A percentile compares a stretch with the other conserved stretches of the same genome.
These are phyloP conservation scores for Argya squamiceps DNA, from an alignment of 2,797 vertebrate species.

Conservation along the genomic window DNA sequence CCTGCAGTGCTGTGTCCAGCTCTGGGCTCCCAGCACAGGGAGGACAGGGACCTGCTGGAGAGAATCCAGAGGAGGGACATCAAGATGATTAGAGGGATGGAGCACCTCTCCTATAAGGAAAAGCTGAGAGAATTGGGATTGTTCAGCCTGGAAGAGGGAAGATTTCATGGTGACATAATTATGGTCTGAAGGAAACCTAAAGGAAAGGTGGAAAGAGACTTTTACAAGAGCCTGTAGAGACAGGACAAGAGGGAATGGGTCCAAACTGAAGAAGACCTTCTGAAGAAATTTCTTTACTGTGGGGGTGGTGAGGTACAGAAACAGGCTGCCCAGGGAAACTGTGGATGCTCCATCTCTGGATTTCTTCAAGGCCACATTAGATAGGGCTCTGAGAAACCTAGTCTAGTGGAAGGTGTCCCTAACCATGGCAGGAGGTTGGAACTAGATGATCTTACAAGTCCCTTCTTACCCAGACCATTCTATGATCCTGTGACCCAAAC, in stretches of 20 bases:
- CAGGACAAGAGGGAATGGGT: background rate
- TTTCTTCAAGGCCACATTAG: background rate
- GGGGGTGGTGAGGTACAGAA: background rate
- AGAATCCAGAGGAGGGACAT: accelerated
- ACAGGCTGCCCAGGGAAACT: background rate
- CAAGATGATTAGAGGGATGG: background rate
- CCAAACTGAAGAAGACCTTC: background rate
- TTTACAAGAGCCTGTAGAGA: background rate
- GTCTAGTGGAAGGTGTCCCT: background rate
- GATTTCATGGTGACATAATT: background rate
- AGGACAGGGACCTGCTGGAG: accelerated
- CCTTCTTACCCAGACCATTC: background rate
- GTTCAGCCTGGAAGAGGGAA: background rate
- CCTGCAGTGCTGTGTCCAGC: background rate
- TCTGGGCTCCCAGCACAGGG: background rate
- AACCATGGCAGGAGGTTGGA: background rate
- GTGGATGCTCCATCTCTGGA: background rate
- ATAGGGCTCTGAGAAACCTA: background rate
- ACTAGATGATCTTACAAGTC: background rate
- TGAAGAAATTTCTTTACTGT: background rate
- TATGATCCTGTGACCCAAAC: background rate
- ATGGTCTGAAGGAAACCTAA: background rate
- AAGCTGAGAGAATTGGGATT: background rate
- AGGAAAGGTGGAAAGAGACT: background rate
- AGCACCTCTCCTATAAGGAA: background rate